phyloP scores from a whole-genome alignment of 1,140 invertebrate genomes.

The Cotesia vestalis region DNA sequence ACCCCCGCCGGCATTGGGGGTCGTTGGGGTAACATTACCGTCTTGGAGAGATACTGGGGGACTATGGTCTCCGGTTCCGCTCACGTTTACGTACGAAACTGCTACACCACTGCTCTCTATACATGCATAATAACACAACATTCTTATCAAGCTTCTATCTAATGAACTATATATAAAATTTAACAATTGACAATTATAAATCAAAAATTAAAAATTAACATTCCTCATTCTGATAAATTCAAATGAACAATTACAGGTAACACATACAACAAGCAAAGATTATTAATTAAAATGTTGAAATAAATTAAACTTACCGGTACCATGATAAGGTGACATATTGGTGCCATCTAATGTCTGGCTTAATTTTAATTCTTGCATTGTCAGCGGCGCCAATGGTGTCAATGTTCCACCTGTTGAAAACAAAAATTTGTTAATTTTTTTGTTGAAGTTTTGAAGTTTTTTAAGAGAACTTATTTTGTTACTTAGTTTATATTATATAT shows the following conservation, averaged over 20 bases:
- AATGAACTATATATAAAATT: slow-evolving; percentile 23
- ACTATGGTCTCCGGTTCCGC: slow-evolving; percentile 67
- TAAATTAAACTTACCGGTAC: slow-evolving; percentile 66
- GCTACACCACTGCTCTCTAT: slow-evolving; percentile 68
- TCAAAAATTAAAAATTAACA: no score
- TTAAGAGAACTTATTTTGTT: no score
- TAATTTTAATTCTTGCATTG: slow-evolving; percentile 82
- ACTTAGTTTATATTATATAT: slow-evolving; percentile 1
- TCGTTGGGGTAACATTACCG: slow-evolving; percentile 65
- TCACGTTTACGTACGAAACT: slow-evolving; percentile 67
- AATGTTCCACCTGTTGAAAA: slow-evolving; percentile 72
- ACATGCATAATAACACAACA: slow-evolving; percentile 54
- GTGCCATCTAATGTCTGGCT: slow-evolving; percentile 71
- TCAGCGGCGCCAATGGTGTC: slow-evolving; percentile 79
- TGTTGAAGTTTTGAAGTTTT: no score
- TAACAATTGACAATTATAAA: no score
- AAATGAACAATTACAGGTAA: no score
- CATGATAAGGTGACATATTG: slow-evolving; percentile 74
- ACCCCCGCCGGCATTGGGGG: slow-evolving; percentile 65
- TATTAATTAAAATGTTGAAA: slow-evolving; percentile 29
- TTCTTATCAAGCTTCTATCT: slow-evolving; percentile 38
- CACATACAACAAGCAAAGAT: no score
- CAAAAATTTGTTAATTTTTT: background rate
- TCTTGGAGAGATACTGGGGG: slow-evolving; percentile 70
- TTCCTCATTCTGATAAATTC: no score